Percentiles rank a stretch among this genome's conserved stretches.
phyloP scores from a whole-genome alignment of 2,113 vertebrate genomes.

The Okapia johnstoni region DNA sequence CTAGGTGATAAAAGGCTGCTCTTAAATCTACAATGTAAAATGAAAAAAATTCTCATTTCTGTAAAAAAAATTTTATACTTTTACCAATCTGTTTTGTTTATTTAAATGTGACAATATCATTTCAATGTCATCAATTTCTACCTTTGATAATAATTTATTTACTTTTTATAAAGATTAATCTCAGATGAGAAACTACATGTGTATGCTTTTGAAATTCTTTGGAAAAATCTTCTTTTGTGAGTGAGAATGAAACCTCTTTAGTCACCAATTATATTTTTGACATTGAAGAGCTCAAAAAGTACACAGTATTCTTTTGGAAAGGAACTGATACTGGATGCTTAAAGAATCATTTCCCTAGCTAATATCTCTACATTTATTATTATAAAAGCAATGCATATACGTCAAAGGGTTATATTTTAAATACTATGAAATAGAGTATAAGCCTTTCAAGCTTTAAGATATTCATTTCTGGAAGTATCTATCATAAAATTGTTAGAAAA shows the following conservation, averaged over 20 bases:
- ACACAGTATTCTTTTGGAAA: background rate
- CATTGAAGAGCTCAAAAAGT: background rate
- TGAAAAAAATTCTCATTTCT: background rate
- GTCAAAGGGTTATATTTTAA: background rate
- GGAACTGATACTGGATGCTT: background rate
- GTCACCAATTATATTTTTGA: background rate
- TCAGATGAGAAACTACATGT: background rate
- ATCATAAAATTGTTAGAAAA: background rate
- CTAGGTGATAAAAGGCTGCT: background rate
- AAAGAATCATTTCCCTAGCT: background rate
- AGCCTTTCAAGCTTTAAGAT: background rate
- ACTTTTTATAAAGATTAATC: conserved; percentile 33
- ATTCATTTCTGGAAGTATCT: background rate
- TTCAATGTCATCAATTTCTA: conserved; percentile 18
- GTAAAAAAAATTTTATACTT: conserved; percentile 12
- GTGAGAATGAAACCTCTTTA: background rate
- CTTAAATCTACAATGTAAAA: background rate
- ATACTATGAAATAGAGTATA: background rate
- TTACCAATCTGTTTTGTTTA: conserved; percentile 30
- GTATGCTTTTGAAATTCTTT: conserved; percentile 13
- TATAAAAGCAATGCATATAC: background rate
- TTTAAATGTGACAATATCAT: conserved; percentile 11
- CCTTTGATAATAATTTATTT: conserved; percentile 40
- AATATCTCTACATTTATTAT: background rate
- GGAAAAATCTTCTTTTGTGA: background rate